Evolutionary conservation across 2,888 invertebrate species (phyloP).

Genomic region (Didymodactylos carnosus): DNA sequence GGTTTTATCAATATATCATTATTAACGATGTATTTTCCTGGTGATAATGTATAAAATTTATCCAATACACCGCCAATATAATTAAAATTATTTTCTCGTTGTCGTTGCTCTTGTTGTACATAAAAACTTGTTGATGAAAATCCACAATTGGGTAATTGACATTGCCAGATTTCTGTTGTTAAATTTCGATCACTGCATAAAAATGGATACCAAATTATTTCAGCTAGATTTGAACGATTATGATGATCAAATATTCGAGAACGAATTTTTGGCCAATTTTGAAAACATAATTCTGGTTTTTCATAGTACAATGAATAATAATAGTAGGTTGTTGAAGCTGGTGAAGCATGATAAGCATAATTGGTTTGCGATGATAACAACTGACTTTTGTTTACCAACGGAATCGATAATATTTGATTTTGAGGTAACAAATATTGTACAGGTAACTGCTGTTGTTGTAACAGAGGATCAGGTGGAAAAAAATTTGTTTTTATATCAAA

Average conservation of each 20-base stretch:
- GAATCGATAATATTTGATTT: background rate
- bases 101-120: no score
- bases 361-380: background rate
- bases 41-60: background rate
- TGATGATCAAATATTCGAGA: conserved; percentile 6
- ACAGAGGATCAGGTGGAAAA: background rate
- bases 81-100: background rate
- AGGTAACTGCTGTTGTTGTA: background rate
- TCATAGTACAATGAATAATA: background rate
- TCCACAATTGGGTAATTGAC: conserved; percentile 1
- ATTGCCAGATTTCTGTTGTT: conserved; percentile 1
- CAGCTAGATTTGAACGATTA: conserved; percentile 9
- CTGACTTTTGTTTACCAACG: background rate
- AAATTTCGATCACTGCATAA: conserved; percentile 3
- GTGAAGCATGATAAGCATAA: background rate
- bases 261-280: conserved; percentile 9
- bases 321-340: background rate
- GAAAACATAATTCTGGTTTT: background rate
- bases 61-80: background rate
- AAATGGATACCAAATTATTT: conserved; percentile 13
- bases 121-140: background rate
- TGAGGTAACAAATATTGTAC: background rate
- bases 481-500: background rate
- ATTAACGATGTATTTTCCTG: conserved; percentile 5
- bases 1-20: conserved; percentile 14